phyloP scores from a whole-genome alignment of 2,888 invertebrate species.

The Balanococcus diminutus region DNA sequence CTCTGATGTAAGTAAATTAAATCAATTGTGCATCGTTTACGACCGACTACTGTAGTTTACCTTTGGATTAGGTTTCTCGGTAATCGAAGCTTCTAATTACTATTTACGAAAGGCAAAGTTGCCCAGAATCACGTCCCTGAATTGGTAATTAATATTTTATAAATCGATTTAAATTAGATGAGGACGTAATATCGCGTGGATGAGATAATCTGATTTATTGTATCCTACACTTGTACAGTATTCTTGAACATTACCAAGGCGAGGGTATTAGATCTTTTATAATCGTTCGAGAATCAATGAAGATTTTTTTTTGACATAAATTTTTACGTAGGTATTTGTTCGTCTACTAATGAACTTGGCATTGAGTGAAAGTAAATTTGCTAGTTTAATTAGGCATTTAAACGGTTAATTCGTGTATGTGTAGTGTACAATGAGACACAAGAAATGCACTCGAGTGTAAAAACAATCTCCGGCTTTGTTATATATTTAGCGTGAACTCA shows the following conservation, averaged over 20 bases:
- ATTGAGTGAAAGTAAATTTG: slow-evolving; percentile 41
- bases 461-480: slow-evolving; percentile 34
- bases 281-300: neutral
- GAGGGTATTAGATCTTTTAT: too few species aligned
- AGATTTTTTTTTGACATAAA: neutral
- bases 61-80: slow-evolving; percentile 28
- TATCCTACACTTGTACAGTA: neutral
- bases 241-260: too few species aligned
- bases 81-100: neutral
- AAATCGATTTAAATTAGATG: slow-evolving; percentile 5
- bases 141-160: slow-evolving; percentile 12
- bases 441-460: slow-evolving; percentile 33
- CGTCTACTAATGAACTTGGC: slow-evolving; percentile 33
- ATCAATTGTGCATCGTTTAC: neutral
- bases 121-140: slow-evolving; percentile 20
- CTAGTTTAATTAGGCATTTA: slow-evolving; percentile 37
- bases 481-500: slow-evolving; percentile 17
- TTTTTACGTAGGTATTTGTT: neutral
- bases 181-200: neutral
- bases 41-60: neutral
- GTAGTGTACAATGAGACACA: slow-evolving; percentile 5
- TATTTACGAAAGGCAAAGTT: slow-evolving; percentile 4
- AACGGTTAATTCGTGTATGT: slow-evolving; percentile 37
- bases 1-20: neutral
- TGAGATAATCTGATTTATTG: neutral